These are phyloP conservation scores for Sminthurides aquaticus DNA, from an alignment of 2,888 invertebrate species.

Conservation along the genomic window DNA sequence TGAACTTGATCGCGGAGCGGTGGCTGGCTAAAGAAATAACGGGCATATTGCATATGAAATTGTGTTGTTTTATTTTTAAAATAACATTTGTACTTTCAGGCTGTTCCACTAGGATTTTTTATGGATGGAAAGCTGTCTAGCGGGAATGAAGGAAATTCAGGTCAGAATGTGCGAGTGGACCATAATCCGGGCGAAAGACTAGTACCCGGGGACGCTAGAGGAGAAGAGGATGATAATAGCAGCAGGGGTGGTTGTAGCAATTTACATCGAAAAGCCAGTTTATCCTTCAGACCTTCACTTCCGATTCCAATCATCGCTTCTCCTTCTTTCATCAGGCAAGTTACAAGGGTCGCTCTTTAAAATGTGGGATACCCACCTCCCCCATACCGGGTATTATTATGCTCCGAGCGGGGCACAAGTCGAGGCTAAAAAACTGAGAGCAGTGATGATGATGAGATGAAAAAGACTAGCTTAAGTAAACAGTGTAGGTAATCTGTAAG, in stretches of 20 bases:
- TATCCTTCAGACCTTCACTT: slow-evolving; percentile 29
- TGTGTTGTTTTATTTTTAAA: too few species aligned
- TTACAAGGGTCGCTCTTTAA: background rate
- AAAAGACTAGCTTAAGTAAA: background rate
- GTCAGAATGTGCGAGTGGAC: background rate
- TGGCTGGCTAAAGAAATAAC: too few species aligned
- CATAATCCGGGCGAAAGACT: slow-evolving; percentile 2
- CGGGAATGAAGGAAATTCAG: background rate
- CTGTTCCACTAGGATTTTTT: slow-evolving; percentile 42
- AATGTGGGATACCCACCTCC: background rate
- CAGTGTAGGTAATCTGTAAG: background rate
- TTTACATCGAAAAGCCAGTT: slow-evolving; percentile 24
- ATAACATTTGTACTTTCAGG: too few species aligned
- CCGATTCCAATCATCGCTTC: slow-evolving; percentile 31
- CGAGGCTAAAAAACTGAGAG: too few species aligned
- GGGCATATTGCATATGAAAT: too few species aligned
- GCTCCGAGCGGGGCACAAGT: too few species aligned
- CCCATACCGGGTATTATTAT: too few species aligned
- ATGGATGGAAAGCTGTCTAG: slow-evolving; percentile 33
- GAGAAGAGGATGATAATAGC: background rate
- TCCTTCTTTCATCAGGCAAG: slow-evolving; percentile 31
- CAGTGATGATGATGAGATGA: background rate
- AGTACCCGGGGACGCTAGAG: background rate
- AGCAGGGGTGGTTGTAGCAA: background rate
- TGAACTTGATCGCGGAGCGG: too few species aligned